These are phyloP conservation scores for Drosophila monieri DNA, from an alignment of 2,888 invertebrate genomes.

Conservation along the genomic window DNA sequence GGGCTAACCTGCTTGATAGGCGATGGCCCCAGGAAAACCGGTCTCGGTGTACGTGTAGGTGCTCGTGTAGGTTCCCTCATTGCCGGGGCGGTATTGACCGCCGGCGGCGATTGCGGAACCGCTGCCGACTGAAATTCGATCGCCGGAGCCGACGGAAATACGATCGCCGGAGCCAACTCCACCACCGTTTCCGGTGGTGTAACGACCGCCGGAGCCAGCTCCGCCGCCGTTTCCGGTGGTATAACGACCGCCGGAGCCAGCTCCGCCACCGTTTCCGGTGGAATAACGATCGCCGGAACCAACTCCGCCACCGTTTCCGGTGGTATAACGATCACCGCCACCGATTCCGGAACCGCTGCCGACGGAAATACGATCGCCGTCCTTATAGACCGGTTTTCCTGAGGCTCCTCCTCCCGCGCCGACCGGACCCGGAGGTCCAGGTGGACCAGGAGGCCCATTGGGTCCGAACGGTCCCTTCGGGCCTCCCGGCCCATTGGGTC, in stretches of 20 bases:
- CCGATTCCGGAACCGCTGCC: conserved; percentile 40
- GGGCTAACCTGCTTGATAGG: conserved; percentile 81
- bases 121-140: conserved; percentile 39
- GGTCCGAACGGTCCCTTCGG: conserved; percentile 79
- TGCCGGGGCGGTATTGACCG: conserved; percentile 38
- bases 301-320: conserved; percentile 75
- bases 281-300: conserved; percentile 52
- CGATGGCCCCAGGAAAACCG: conserved; percentile 82
- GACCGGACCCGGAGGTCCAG: conserved; percentile 83
- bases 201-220: conserved; percentile 35
- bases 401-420: conserved; percentile 82
- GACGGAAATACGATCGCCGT: conserved; percentile 56
- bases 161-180: conserved; percentile 34
- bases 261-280: conserved; percentile 49
- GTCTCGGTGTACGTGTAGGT: conserved; percentile 55
- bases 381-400: conserved; percentile 78
- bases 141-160: conserved; percentile 30
- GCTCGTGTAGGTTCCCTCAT: conserved; percentile 54
- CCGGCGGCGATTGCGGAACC: conserved; percentile 47
- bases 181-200: conserved; percentile 13
- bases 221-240: conserved; percentile 44
- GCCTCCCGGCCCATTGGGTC: conserved; percentile 84
- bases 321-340: conserved; percentile 35
- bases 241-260: conserved; percentile 49
- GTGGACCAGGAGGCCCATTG: conserved; percentile 75